A percentile compares a stretch with the other conserved stretches of the same genome.
phyloP scores from a whole-genome alignment of 1,140 invertebrate species.

The Colletes gigas region DNA sequence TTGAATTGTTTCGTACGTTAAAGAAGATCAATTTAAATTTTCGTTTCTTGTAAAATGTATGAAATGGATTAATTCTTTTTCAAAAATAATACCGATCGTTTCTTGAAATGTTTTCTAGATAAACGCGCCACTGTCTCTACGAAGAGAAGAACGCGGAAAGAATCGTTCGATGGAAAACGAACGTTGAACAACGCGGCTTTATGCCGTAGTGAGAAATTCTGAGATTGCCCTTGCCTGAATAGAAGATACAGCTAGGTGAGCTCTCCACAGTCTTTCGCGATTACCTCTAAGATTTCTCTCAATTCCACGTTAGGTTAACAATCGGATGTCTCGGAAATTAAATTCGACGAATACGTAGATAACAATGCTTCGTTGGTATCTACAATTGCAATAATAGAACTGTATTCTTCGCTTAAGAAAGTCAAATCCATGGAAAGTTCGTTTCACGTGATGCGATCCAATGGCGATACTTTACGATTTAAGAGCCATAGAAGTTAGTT shows the following conservation, averaged over 20 bases:
- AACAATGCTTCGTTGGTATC: neutral
- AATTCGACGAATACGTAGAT: constrained; percentile 5
- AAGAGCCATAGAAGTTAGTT: too few relatives aligned
- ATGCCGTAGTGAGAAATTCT: constrained; percentile 21
- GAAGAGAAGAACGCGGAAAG: neutral
- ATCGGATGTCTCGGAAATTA: constrained; percentile 46
- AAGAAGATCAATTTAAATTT: too few relatives aligned
- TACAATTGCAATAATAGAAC: neutral
- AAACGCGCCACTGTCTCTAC: neutral
- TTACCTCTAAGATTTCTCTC: constrained; percentile 54
- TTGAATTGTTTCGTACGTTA: too few relatives aligned
- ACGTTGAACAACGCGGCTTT: neutral
- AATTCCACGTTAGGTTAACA: constrained; percentile 60
- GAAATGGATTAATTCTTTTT: too few relatives aligned
- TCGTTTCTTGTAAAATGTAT: too few relatives aligned
- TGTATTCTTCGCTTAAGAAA: neutral
- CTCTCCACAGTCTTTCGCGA: constrained; percentile 63
- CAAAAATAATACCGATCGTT: too few relatives aligned
- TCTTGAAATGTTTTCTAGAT: too few relatives aligned
- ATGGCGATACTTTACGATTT: too few relatives aligned
- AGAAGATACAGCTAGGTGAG: constrained; percentile 67
- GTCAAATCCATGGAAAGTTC: neutral
- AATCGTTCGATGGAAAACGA: neutral
- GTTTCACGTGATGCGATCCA: constrained; percentile 17
- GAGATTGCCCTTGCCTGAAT: constrained; percentile 59